Evolutionary conservation across 2,888 invertebrate genomes (phyloP).

Genomic region (Rhopalosiphum nymphaeae): DNA sequence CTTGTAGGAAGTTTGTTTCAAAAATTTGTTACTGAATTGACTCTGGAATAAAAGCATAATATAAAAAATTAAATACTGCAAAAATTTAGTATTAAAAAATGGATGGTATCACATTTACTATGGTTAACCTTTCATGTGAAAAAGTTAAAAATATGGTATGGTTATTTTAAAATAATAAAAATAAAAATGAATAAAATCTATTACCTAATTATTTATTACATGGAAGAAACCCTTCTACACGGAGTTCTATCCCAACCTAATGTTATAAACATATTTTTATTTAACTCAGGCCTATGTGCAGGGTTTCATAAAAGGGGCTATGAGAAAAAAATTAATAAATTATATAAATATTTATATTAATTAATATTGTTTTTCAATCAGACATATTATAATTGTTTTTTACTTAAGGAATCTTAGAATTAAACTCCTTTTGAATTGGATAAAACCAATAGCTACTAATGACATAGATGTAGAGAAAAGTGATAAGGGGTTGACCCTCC

Average conservation of each 20-base stretch:
- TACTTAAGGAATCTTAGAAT: no score
- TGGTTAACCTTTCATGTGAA: background rate
- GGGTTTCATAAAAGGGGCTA: no score
- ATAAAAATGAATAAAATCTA: background rate
- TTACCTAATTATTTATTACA: background rate
- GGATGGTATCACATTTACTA: background rate
- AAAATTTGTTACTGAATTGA: slow-evolving; percentile 56
- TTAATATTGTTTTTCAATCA: no score
- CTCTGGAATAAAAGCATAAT: slow-evolving; percentile 27
- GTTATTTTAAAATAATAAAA: no score
- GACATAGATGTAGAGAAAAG: no score
- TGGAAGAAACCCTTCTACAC: no score
- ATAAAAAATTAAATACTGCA: background rate
- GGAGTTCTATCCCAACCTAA: background rate
- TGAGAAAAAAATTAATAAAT: no score
- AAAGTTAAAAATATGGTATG: background rate
- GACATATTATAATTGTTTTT: no score
- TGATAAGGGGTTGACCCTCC: no score
- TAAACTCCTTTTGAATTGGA: no score
- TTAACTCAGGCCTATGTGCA: background rate
- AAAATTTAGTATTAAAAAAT: background rate
- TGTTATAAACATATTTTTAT: background rate
- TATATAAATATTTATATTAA: no score
- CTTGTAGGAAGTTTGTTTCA: slow-evolving; percentile 14
- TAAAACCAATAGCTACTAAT: no score